phyloP scores from a whole-genome alignment of 2,113 vertebrate genomes.

The Canis aureus region DNA sequence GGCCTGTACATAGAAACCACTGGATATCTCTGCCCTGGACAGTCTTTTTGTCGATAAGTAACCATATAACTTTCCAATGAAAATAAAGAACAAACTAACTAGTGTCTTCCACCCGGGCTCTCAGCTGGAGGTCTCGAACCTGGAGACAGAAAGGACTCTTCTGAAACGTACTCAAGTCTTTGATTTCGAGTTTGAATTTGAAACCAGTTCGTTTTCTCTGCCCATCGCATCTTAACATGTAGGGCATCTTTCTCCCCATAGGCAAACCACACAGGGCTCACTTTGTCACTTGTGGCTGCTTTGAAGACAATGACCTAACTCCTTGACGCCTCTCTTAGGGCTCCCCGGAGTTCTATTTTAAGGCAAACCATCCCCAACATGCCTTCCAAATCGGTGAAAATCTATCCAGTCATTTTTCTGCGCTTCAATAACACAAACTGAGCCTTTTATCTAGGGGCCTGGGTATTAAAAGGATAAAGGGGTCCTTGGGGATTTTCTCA shows the following conservation, averaged over 20 bases:
- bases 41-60: slow-evolving; percentile 70
- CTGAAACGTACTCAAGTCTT: neutral
- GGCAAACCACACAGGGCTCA: neutral
- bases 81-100: slow-evolving; percentile 80
- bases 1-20: slow-evolving; percentile 36
- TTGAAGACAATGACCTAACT: neutral
- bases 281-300: neutral
- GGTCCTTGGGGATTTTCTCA: neutral
- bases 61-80: slow-evolving; percentile 77
- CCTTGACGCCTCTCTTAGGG: neutral
- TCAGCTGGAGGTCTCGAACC: neutral
- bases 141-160: neutral
- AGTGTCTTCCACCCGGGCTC: slow-evolving; percentile 31
- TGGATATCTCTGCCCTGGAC: slow-evolving; percentile 17
- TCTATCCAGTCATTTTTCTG: neutral
- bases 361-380: neutral
- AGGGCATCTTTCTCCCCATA: neutral
- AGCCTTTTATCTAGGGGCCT: neutral
- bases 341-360: neutral
- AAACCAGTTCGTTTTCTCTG: slow-evolving; percentile 11
- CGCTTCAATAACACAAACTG: neutral
- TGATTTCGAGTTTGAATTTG: neutral
- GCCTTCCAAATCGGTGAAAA: neutral
- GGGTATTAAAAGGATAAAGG: neutral
- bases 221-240: neutral